These are phyloP conservation scores for Diachasmimorpha longicaudata DNA, from an alignment of 1,140 invertebrate genomes.

Conservation along the genomic window DNA sequence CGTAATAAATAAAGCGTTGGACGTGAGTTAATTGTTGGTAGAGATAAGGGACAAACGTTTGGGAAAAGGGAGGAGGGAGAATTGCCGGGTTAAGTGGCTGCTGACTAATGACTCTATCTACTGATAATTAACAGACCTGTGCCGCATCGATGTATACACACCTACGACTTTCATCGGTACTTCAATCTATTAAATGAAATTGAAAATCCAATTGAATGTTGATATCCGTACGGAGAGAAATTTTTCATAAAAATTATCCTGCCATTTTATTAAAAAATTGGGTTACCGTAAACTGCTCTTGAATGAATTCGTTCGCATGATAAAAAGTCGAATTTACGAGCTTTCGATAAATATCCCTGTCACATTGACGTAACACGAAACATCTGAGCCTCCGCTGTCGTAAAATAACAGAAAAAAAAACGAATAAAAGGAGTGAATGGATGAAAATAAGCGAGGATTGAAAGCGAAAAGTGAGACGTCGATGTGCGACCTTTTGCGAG, in stretches of 20 bases:
- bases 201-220: no score
- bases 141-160: neutral
- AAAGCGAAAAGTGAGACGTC: neutral
- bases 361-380: conserved; percentile 15
- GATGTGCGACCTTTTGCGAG: conserved; percentile 39
- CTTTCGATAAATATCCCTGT: conserved; percentile 5
- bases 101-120: conserved; percentile 33
- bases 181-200: no score
- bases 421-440: neutral
- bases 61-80: neutral
- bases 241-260: no score
- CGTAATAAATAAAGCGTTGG: neutral
- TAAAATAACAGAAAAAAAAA: neutral
- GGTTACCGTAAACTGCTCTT: neutral
- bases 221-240: no score
- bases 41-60: neutral
- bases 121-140: conserved; percentile 29
- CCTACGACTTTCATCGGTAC: neutral
- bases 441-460: conserved; percentile 18
- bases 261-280: no score
- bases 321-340: neutral
- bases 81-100: conserved; percentile 21
- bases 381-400: neutral
- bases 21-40: neutral
- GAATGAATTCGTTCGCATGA: neutral